phyloP scores from a whole-genome alignment of 2,888 invertebrate species.

The Taphrorychus bicolor region DNA sequence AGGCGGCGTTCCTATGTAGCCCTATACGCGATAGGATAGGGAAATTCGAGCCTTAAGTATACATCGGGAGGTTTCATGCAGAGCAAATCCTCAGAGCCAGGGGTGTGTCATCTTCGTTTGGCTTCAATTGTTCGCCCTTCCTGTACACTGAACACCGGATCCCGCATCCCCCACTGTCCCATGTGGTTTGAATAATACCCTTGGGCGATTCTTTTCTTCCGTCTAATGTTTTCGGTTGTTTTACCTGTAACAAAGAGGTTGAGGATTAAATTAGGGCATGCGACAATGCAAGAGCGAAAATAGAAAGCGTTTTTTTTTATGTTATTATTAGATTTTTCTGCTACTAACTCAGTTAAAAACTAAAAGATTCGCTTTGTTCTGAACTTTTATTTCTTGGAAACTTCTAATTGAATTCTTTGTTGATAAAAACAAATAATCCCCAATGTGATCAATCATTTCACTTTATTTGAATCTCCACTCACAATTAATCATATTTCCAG shows the following conservation, averaged over 20 bases:
- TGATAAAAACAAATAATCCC: slow-evolving; percentile 17
- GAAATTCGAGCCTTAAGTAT: slow-evolving; percentile 34
- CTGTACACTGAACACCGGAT: slow-evolving; percentile 38
- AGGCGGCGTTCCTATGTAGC: not conserved
- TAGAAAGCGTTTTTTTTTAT: no score
- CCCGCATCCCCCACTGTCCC: slow-evolving; percentile 27
- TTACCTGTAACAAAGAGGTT: slow-evolving; percentile 33
- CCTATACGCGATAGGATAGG: slow-evolving; percentile 24
- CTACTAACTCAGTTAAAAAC: no score
- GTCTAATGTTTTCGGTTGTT: slow-evolving; percentile 3
- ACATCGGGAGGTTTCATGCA: slow-evolving; percentile 17
- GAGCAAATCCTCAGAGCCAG: slow-evolving; percentile 19
- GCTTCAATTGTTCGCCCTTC: slow-evolving; percentile 57
- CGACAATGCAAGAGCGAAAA: no score
- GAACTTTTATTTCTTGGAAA: no score
- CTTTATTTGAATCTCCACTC: slow-evolving; percentile 33
- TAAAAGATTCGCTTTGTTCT: not conserved
- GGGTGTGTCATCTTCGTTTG: slow-evolving; percentile 58
- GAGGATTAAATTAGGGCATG: no score
- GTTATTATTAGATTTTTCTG: no score
- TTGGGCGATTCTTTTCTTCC: slow-evolving; percentile 18
- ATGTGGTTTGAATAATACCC: slow-evolving; percentile 31
- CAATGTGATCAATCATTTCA: slow-evolving; percentile 27
- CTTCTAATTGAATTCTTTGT: no score
- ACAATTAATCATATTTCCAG: slow-evolving; percentile 27